Conservation (phyloP, 2,888 invertebrate genomes). For the Nycteola revayana region DNA sequence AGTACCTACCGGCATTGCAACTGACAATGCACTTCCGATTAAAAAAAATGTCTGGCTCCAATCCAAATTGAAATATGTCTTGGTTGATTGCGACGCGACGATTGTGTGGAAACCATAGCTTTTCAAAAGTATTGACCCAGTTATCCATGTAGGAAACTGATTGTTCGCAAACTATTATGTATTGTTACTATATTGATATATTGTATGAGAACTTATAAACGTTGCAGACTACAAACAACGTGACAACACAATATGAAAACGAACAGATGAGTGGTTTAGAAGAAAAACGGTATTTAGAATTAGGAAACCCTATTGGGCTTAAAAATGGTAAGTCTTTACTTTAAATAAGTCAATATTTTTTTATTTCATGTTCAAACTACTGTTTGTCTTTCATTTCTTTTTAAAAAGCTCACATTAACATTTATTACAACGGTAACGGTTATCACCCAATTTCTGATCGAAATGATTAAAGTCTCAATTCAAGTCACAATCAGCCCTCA, state of each 20-base stretch:
- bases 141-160: constrained; percentile 52
- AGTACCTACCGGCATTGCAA: constrained; percentile 42
- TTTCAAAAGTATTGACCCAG: constrained; percentile 66
- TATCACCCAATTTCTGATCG: no score
- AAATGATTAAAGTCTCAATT: no score
- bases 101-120: constrained; percentile 52
- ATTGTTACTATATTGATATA: constrained; percentile 45
- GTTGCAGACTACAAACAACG: constrained; percentile 44
- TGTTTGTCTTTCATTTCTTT: no score
- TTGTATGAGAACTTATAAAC: constrained; percentile 36
- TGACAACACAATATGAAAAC: constrained; percentile 30
- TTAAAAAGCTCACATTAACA: no score
- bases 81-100: constrained; percentile 57
- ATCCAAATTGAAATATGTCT: constrained; percentile 69
- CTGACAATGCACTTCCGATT: constrained; percentile 50
- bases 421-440: no score
- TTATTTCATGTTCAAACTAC: no score
- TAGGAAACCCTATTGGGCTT: constrained; percentile 5
- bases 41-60: constrained; percentile 61
- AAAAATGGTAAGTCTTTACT: constrained; percentile 23
- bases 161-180: constrained; percentile 53
- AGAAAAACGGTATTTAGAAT: constrained; percentile 14
- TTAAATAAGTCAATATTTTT: no score
- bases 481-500: no score
- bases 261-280: constrained; percentile 24